Evolutionary conservation across 2,113 vertebrate genomes (phyloP).

Genomic region (Prochilodus magdalenae): DNA sequence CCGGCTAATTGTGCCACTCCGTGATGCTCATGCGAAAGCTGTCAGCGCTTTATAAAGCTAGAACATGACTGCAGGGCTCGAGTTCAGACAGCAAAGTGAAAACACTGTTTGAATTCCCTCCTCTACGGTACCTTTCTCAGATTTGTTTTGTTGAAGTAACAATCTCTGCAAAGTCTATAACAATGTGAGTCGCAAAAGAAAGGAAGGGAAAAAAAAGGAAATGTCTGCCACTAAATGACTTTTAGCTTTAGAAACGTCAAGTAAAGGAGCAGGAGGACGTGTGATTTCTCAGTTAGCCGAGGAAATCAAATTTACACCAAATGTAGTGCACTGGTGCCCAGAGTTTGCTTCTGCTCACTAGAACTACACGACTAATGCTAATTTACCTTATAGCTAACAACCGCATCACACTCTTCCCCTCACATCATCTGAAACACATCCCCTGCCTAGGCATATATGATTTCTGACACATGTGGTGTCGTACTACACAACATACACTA

Average conservation of each 20-base stretch:
- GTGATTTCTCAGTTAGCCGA: not conserved
- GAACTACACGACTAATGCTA: too few species aligned
- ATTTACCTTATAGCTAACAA: too few species aligned
- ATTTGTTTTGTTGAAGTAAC: not conserved
- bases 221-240: not conserved
- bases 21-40: not conserved
- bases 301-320: too few species aligned
- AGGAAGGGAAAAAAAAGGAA: not conserved
- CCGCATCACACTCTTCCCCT: too few species aligned
- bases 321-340: too few species aligned
- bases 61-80: slow-evolving; percentile 9
- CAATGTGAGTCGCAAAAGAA: not conserved
- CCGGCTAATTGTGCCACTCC: not conserved
- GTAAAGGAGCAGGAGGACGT: not conserved
- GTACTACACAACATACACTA: too few species aligned
- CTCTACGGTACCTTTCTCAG: not conserved
- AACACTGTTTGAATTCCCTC: not conserved
- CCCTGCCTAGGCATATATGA: too few species aligned
- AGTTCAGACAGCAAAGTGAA: not conserved
- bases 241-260: not conserved
- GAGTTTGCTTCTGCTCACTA: too few species aligned
- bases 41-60: not conserved
- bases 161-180: not conserved
- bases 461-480: too few species aligned
- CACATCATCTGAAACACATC: too few species aligned